Conservation (phyloP, 2,797 vertebrate species). For the Chloroceryle amazona region DNA sequence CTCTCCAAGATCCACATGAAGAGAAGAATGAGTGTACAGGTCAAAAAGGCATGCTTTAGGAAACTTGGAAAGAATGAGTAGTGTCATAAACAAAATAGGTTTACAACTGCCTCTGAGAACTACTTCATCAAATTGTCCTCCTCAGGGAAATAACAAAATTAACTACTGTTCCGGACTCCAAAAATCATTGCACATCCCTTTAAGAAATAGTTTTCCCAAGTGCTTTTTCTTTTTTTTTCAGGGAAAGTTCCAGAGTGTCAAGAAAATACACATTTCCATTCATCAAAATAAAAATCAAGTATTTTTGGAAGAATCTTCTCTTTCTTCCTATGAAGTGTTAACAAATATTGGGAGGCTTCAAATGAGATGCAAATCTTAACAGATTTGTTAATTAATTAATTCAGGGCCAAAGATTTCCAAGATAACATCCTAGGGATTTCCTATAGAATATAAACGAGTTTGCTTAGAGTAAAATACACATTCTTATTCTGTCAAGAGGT, state of each 20-base stretch:
- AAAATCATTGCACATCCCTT: neutral
- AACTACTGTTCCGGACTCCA: constrained; percentile 49
- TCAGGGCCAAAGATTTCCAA: neutral
- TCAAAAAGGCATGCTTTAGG: constrained; percentile 50
- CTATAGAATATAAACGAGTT: neutral
- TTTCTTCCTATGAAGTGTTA: neutral
- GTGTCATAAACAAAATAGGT: constrained; percentile 64
- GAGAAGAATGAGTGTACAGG: constrained; percentile 35
- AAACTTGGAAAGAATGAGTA: constrained; percentile 57
- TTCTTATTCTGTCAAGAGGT: neutral
- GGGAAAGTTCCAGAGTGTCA: neutral
- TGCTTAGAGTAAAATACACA: neutral
- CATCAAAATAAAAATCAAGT: neutral
- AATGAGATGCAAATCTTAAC: neutral
- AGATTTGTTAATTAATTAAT: neutral
- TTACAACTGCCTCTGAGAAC: constrained; percentile 55
- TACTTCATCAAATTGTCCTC: constrained; percentile 51
- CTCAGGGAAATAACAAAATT: constrained; percentile 57
- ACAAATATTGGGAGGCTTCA: neutral
- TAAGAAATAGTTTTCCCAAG: constrained; percentile 23
- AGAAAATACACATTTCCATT: constrained; percentile 35
- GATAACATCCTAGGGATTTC: neutral
- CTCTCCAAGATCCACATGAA: constrained; percentile 6
- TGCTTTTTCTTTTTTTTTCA: neutral
- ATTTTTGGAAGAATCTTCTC: neutral